These are phyloP conservation scores for Cephus nigrinus DNA, from an alignment of 2,888 invertebrate genomes.

Conservation along the genomic window DNA sequence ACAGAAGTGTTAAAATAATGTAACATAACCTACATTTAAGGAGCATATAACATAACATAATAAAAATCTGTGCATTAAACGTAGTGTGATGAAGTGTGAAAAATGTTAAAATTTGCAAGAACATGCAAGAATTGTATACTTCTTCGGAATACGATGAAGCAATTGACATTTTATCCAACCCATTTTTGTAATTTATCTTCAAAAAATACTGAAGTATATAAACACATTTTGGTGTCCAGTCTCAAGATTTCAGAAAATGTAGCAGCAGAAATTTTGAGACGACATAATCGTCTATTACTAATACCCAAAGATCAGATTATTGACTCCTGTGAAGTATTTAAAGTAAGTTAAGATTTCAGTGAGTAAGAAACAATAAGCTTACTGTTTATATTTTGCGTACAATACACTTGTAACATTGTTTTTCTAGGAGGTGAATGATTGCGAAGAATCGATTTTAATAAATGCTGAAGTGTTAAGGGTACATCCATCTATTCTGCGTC, in stretches of 20 bases:
- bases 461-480: neutral
- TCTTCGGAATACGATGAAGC: neutral
- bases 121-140: neutral
- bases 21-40: neutral
- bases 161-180: neutral
- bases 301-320: slow-evolving; percentile 15
- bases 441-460: neutral
- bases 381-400: neutral
- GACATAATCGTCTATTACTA: slow-evolving; percentile 14
- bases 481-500: slow-evolving; percentile 25
- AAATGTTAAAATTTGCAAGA: neutral
- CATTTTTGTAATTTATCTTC: neutral
- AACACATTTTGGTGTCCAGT: neutral
- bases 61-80: neutral
- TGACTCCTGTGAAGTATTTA: slow-evolving; percentile 17
- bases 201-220: neutral
- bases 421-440: neutral
- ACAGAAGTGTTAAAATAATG: neutral
- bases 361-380: neutral
- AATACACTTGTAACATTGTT: neutral
- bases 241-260: neutral
- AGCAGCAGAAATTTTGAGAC: slow-evolving; percentile 11
- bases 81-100: neutral
- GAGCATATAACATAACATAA: neutral
- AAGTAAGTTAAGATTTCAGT: slow-evolving; percentile 18